phyloP scores from a whole-genome alignment of 2,888 invertebrate genomes.

The Nephrotoma flavescens region DNA sequence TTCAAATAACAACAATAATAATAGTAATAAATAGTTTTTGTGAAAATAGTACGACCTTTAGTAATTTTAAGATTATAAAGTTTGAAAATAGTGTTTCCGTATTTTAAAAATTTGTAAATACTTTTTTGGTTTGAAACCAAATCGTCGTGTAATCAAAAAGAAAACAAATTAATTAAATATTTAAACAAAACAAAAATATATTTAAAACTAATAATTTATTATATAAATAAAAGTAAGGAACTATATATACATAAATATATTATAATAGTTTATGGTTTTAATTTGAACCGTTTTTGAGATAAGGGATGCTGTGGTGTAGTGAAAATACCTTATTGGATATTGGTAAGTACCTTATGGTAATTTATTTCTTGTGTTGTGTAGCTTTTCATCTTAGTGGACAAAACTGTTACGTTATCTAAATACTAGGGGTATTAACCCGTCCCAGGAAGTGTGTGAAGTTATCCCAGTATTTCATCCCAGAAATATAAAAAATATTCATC shows the following conservation, averaged over 20 bases:
- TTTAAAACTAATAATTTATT: background rate
- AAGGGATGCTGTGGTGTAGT: too few relatives aligned
- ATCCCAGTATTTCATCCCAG: too few relatives aligned
- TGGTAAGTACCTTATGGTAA: too few relatives aligned
- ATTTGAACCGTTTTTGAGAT: background rate
- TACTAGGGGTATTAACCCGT: too few relatives aligned
- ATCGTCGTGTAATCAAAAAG: too few relatives aligned
- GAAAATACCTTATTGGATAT: too few relatives aligned
- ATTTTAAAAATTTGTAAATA: background rate
- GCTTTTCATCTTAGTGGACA: too few relatives aligned
- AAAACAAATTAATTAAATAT: background rate
- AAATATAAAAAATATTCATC: too few relatives aligned
- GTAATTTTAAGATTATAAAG: background rate
- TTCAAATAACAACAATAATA: constrained; percentile 20
- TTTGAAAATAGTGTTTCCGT: background rate
- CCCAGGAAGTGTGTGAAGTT: too few relatives aligned
- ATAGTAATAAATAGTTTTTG: background rate
- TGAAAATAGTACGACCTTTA: background rate
- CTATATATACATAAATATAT: background rate
- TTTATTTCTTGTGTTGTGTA: too few relatives aligned
- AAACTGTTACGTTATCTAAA: too few relatives aligned
- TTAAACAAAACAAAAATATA: background rate
- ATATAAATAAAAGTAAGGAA: background rate
- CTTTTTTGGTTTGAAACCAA: background rate
- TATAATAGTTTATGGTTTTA: background rate